A percentile compares a stretch with the other conserved stretches of the same genome.
These are phyloP conservation scores for Pristionchus fissidentatus DNA, from an alignment of 2,888 invertebrate species.

Conservation along the genomic window DNA sequence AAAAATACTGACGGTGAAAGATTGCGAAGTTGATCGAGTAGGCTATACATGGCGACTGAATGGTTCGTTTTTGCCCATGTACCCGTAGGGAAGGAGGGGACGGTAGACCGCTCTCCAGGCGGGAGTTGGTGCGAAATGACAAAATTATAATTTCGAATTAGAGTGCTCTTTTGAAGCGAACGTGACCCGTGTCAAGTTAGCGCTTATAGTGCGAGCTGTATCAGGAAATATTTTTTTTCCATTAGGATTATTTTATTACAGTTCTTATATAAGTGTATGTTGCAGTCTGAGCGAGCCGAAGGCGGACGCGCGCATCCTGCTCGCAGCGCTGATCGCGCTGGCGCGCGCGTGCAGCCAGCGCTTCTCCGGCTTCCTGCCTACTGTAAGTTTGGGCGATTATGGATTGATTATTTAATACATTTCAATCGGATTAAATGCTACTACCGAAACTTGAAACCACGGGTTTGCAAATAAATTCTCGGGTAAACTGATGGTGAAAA, in stretches of 20 bases:
- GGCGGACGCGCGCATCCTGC: slow-evolving; percentile 26
- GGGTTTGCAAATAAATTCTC: not conserved
- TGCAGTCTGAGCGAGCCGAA: slow-evolving; percentile 2
- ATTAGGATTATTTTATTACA: too few relatives aligned
- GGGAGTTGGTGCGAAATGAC: not conserved
- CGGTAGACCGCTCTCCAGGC: not conserved
- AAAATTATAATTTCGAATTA: not conserved
- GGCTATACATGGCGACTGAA: not conserved
- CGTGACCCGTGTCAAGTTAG: not conserved
- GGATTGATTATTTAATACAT: too few relatives aligned
- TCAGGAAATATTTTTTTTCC: not conserved
- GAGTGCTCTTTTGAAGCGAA: not conserved
- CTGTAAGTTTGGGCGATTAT: not conserved
- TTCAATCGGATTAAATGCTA: too few relatives aligned
- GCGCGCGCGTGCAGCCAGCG: not conserved
- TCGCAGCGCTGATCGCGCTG: slow-evolving; percentile 40
- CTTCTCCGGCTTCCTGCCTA: slow-evolving; percentile 36
- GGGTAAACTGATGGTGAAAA: too few relatives aligned
- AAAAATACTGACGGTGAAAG: not conserved
- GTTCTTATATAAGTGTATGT: not conserved
- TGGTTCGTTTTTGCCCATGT: not conserved
- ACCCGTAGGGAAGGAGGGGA: not conserved
- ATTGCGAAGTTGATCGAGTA: slow-evolving; percentile 28
- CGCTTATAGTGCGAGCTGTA: not conserved
- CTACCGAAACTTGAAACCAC: not conserved